Percentiles rank a stretch among this genome's conserved stretches.
Conservation (phyloP, 2,888 invertebrate genomes). For the Ochropacha duplaris region DNA sequence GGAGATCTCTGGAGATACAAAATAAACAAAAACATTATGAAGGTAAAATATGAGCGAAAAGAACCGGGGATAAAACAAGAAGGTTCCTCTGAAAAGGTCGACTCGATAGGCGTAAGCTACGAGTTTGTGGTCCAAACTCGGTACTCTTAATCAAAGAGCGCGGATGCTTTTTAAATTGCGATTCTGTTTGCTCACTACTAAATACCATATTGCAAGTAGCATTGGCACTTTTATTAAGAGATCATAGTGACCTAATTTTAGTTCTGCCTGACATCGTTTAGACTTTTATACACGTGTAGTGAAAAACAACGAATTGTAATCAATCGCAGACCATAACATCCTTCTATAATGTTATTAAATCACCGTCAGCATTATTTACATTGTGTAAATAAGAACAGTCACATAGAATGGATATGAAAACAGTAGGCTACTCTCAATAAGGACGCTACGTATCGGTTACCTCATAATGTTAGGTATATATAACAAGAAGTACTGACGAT, state of each 20-base stretch:
- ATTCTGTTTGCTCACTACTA: conserved; percentile 3
- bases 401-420: background rate
- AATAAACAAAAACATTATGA: background rate
- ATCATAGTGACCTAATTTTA: background rate
- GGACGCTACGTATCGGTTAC: conserved; percentile 11
- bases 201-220: conserved; percentile 22
- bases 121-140: background rate
- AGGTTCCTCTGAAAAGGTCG: conserved; percentile 19
- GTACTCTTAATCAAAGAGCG: background rate
- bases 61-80: conserved; percentile 13
- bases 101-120: conserved; percentile 12
- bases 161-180: background rate
- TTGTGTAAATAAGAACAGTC: conserved; percentile 25
- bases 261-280: background rate
- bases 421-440: background rate
- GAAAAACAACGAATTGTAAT: too few relatives aligned
- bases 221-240: background rate
- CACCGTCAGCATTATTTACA: conserved; percentile 11
- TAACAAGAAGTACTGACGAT: conserved; percentile 6
- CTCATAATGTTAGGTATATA: conserved; percentile 4
- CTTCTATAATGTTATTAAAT: conserved; percentile 8
- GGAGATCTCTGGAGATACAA: background rate
- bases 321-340: background rate
- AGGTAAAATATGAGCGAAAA: conserved; percentile 4
- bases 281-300: too few relatives aligned